These are phyloP conservation scores for Triops cancriformis DNA, from an alignment of 1,140 invertebrate species.

Conservation along the genomic window DNA sequence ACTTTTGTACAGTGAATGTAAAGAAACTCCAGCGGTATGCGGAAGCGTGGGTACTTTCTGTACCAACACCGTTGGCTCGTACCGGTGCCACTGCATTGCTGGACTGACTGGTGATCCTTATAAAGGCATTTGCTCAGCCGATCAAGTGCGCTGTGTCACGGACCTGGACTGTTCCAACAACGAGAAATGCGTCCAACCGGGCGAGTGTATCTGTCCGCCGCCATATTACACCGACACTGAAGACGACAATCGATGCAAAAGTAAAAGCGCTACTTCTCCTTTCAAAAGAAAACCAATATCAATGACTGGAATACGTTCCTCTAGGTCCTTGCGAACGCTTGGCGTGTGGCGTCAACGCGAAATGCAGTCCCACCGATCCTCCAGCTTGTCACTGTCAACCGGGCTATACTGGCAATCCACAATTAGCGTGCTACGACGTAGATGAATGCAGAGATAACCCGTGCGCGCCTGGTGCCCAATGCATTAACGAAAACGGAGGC, in stretches of 20 bases:
- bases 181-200: conserved; percentile 82
- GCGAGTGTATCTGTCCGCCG: conserved; percentile 77
- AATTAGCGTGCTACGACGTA: conserved; percentile 69
- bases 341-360: conserved; percentile 80
- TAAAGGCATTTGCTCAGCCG: conserved; percentile 59
- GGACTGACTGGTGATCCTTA: conserved; percentile 56
- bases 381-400: conserved; percentile 76
- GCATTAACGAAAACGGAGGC: conserved; percentile 73
- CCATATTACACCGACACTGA: conserved; percentile 72
- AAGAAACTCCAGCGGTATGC: conserved; percentile 54
- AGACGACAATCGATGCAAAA: conserved; percentile 76
- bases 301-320: not conserved
- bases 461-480: conserved; percentile 74
- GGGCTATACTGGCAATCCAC: conserved; percentile 74
- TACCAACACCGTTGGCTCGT: conserved; percentile 66
- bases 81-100: conserved; percentile 68
- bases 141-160: conserved; percentile 65
- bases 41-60: conserved; percentile 81
- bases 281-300: not conserved
- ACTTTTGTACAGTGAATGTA: conserved; percentile 57
- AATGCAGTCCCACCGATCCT: conserved; percentile 80
- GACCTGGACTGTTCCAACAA: conserved; percentile 74
- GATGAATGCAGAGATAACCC: conserved; percentile 68
- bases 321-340: conserved; percentile 65
- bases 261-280: not conserved